Evolutionary conservation across 2,888 invertebrate genomes (phyloP), one percentile per base, ranked within the genome.

Genomic region (Drosophila antonietae): DNA sequence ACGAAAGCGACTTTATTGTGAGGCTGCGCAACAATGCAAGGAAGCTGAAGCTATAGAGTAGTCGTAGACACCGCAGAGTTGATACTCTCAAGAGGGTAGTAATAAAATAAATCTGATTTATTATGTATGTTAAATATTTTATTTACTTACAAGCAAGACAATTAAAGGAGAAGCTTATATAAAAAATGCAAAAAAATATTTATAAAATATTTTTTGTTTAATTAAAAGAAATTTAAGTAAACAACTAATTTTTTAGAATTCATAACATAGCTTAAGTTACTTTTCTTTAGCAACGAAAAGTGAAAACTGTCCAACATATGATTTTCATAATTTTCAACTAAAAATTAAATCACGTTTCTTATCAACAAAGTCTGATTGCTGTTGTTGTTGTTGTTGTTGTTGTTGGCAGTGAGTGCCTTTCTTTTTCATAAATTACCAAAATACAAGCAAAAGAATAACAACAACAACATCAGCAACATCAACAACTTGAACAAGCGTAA

Each of bases 281-380:
- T 28, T 4, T 37, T 41, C 41, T 53, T 80, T 81, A 81, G 83
- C 75, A 69, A n/a, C 66, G 70, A 75, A 89, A 83, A 87, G 83
- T 84, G 84, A 84, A 84, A 84, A 84, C 79, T 55, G 60, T 60
- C 41, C 46, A 65, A 68, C 69, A 64, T 80, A 75, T 80, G 87
- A 75, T 84, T 84, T 89, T 84, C 74, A 89, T 89, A 89, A 89
- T 84, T 84, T 84, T 67, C 68, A 74, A 78, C 75, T 88, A 60
- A 89, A 88, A 85, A 85, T 88, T 79, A 82, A 89, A 85, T 85
- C 88, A 86, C 85, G 90, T 89, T 89, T 81, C 89, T 85, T 88
- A 84, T 84, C 89, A 84, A 74, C 65, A 53, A 23, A 67, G 35
- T 28, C 20, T 39, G 43, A 55, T 28, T 64, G 61, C 18, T 57